Evolutionary conservation across 1,140 invertebrate species (phyloP).

Genomic region (Pseudomyrmex concolor): DNA sequence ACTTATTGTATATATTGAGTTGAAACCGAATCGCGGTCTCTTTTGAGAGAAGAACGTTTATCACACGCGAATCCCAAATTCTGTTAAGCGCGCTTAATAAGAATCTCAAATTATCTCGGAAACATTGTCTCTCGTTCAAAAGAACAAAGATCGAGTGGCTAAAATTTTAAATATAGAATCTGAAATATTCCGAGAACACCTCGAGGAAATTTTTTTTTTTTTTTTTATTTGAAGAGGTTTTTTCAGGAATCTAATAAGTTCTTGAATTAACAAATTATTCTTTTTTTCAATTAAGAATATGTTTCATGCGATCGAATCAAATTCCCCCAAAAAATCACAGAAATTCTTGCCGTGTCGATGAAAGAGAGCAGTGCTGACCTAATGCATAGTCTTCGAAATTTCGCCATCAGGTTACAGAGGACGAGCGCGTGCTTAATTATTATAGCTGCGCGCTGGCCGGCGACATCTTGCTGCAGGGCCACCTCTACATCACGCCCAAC

Average conservation of each 20-base stretch:
- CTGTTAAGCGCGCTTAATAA: too few species aligned
- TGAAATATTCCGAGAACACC: background rate
- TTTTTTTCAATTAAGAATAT: too few species aligned
- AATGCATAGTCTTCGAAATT: constrained; percentile 78
- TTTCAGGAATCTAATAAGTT: too few species aligned
- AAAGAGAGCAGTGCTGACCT: constrained; percentile 75
- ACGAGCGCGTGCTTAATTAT: constrained; percentile 93
- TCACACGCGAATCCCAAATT: background rate
- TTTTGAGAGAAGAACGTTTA: background rate
- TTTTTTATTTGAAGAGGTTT: too few species aligned
- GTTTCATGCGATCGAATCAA: too few species aligned
- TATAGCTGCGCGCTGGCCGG: constrained; percentile 96
- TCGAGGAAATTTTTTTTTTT: background rate
- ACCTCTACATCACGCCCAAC: constrained; percentile 96
- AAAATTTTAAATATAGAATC: background rate
- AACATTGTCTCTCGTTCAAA: too few species aligned
- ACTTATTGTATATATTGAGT: constrained; percentile 20
- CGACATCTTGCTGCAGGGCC: constrained; percentile 96
- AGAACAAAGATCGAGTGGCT: too few species aligned
- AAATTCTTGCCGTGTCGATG: background rate
- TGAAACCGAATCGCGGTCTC: background rate
- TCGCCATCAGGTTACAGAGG: constrained; percentile 87
- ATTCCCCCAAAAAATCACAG: too few species aligned
- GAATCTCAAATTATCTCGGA: too few species aligned
- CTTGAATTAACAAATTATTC: too few species aligned